Percentiles rank a stretch among this genome's conserved stretches.
These are phyloP conservation scores for Trididemnum clinides DNA, from an alignment of 23 tunicate genomes.

Conservation along the genomic window DNA sequence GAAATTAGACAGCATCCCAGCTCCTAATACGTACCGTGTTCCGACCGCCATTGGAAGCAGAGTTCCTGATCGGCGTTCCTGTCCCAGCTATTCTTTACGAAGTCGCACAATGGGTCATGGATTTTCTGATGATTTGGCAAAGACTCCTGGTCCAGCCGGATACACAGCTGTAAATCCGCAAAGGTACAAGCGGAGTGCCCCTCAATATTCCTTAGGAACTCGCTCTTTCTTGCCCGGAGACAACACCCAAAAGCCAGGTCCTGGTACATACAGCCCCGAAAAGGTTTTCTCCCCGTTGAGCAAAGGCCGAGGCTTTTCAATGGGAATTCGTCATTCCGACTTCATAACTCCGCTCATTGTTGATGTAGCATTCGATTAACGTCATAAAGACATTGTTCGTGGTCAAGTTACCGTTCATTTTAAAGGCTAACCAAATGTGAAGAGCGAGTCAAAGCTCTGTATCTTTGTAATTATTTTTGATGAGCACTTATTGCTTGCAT, in stretches of 20 bases:
- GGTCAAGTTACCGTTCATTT: too few relatives aligned
- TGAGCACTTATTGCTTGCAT: too few relatives aligned
- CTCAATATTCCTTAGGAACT: conserved; percentile 60
- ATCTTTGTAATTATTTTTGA: too few relatives aligned
- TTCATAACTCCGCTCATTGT: conserved; percentile 86
- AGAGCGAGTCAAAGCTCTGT: too few relatives aligned
- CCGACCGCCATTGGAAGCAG: conserved; percentile 40
- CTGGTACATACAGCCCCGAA: conserved; percentile 74
- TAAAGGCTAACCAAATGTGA: too few relatives aligned
- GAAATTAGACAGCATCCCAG: conserved; percentile 43
- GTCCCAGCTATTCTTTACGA: conserved; percentile 49
- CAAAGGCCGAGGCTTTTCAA: conserved; percentile 42
- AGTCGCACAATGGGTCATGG: conserved; percentile 42
- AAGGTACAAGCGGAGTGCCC: conserved; percentile 48
- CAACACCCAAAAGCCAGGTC: conserved; percentile 83
- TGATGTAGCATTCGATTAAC: conserved; percentile 56
- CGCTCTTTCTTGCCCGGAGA: conserved; percentile 79
- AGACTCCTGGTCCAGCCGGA: conserved; percentile 86
- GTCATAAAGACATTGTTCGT: too few relatives aligned
- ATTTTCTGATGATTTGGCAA: conserved; percentile 68
- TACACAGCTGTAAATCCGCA: conserved; percentile 38
- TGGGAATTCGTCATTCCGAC: conserved; percentile 89
- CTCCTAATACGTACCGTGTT: conserved; percentile 54
- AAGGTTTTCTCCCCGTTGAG: conserved; percentile 2
- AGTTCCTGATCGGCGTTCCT: conserved; percentile 47